Evolutionary conservation across 2,888 invertebrate species (phyloP), one percentile per base, ranked within the genome.

Genomic region (Sialis lutaria): DNA sequence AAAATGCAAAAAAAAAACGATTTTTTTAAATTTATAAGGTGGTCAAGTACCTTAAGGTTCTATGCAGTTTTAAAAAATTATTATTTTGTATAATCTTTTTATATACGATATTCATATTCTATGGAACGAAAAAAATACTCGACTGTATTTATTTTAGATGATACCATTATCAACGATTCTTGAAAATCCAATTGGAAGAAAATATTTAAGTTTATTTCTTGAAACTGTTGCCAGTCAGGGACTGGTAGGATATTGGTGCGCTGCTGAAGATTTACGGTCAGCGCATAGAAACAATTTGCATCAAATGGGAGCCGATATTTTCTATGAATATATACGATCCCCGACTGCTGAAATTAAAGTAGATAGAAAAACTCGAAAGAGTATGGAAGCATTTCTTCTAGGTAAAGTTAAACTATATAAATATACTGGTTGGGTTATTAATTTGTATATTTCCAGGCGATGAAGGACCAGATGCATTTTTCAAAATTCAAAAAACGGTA

Each of bases 231-330:
- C 86, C 54, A 83, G 84, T 32, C 85, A 87, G 60, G 82, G 84
- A n/a, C 65, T 89, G 47, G 77, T 91, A 6, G 83, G 88, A 1
- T 91, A 83, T 59, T 91, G 89, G 81, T 77, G 76, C 55, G 84
- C 86, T 0, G 88, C 89, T 0, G 89, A 91, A 58, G 87, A 89
- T 62, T 65, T 92, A 51, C 74, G 84, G 52, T 73, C 75, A 48
- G 76, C 85, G n/a, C 78, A 80, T 42, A 73, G 83, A 53, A 78
- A 78, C 50, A 76, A 76, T 53, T 83, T 83, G 76, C 89, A 91
- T 64, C 86, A 90, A 57, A 67, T 89, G 32, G 92, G 86, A 7
- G 85, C 87, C n/a, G 90, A 91, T 64, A 86, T 91, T 57, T 91
- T 87, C 66, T 89, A 90, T 60, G 87, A 86, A 4, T 90, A 85